Conservation (phyloP, 2,113 vertebrate species). For the Grus americana region DNA sequence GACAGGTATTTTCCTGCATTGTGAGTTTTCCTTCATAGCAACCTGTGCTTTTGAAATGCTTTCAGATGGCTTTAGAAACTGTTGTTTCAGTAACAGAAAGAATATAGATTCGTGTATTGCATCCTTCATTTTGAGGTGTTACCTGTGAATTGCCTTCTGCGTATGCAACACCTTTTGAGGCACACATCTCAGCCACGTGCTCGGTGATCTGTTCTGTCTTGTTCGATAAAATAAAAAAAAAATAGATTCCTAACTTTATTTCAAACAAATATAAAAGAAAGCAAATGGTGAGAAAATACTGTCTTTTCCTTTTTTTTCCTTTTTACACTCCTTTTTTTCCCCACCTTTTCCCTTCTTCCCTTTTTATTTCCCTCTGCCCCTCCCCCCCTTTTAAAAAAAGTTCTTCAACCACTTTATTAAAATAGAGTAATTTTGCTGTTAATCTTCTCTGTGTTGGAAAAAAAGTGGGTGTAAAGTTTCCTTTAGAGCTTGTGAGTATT, state of each 20-base stretch:
- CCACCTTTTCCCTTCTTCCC: not conserved
- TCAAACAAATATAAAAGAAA: not conserved
- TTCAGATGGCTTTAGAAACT: not conserved
- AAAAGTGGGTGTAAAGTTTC: not conserved
- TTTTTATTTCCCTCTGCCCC: not conserved
- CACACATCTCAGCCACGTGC: fast-evolving
- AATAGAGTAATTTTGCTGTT: not conserved
- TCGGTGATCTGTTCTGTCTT: not conserved
- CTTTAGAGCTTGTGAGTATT: not conserved
- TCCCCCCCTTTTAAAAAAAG: not conserved
- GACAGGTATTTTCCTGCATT: not conserved
- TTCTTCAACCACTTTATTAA: not conserved
- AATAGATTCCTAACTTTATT: not conserved
- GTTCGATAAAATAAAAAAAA: not conserved
- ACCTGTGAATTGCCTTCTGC: not conserved
- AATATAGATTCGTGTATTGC: not conserved
- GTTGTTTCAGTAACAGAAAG: not conserved
- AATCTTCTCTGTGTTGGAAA: not conserved
- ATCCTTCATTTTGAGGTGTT: not conserved
- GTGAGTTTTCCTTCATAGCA: not conserved
- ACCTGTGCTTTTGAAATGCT: not conserved
- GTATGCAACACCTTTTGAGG: not conserved
- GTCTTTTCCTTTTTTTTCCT: not conserved
- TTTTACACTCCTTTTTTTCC: not conserved
- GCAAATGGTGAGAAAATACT: not conserved